Evolutionary conservation across 1,140 invertebrate species (phyloP).

Genomic region (Mycetomoellerius zeteki): DNA sequence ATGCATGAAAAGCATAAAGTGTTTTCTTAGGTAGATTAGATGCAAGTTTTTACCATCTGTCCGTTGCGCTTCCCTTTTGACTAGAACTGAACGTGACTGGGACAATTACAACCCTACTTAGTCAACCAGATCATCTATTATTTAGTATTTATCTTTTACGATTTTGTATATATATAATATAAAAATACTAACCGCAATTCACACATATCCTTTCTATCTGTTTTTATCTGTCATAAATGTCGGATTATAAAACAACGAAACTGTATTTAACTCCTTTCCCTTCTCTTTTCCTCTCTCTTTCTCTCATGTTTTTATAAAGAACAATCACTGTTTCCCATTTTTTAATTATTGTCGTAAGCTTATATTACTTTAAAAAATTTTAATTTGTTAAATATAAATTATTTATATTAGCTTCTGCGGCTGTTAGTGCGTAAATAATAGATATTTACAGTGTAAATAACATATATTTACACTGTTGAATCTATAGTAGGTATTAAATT

Average conservation of each 20-base stretch:
- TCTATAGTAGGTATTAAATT: too few relatives aligned
- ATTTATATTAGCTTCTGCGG: too few relatives aligned
- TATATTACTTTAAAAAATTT: background rate
- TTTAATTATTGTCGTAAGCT: background rate
- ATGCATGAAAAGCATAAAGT: background rate
- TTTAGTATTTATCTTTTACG: constrained; percentile 82
- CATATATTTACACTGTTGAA: too few relatives aligned
- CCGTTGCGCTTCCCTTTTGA: constrained; percentile 74
- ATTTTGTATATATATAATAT: constrained; percentile 69
- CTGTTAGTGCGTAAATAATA: too few relatives aligned
- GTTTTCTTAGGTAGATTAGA: background rate
- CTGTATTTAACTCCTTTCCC: background rate
- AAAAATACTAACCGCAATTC: constrained; percentile 73
- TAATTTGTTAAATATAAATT: background rate
- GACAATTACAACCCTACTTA: constrained; percentile 83
- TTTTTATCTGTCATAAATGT: constrained; percentile 51
- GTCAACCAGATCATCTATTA: constrained; percentile 50
- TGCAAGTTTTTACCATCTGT: constrained; percentile 50
- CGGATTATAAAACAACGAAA: constrained; percentile 54
- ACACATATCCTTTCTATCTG: background rate
- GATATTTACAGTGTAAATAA: too few relatives aligned
- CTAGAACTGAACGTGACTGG: constrained; percentile 79
- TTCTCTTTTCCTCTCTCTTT: background rate
- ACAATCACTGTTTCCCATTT: background rate
- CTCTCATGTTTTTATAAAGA: background rate